Conservation (phyloP, 2,113 vertebrate species). For the Protomyctophum bolini region DNA sequence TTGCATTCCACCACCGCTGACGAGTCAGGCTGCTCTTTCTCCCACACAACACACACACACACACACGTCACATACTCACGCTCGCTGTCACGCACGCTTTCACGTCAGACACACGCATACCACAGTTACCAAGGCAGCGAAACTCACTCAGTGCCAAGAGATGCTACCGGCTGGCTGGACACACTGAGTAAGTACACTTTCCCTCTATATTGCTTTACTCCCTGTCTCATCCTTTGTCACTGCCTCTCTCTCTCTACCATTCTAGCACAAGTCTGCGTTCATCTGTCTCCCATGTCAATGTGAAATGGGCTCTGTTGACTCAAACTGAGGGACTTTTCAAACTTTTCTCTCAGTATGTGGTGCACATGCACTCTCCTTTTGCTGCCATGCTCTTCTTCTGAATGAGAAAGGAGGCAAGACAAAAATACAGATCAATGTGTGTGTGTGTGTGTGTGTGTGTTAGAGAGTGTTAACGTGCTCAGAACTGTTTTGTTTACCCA, state of each 20-base stretch:
- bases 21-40: constrained; percentile 43
- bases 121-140: constrained; percentile 23
- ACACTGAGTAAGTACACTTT: constrained; percentile 64
- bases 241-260: constrained; percentile 13
- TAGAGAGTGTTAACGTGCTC: too few relatives aligned
- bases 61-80: constrained; percentile 22
- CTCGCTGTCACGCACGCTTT: constrained; percentile 12
- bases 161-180: constrained; percentile 41
- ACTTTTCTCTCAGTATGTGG: constrained; percentile 65
- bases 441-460: constrained; percentile 14
- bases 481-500: too few relatives aligned
- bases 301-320: constrained; percentile 52
- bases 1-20: constrained; percentile 56
- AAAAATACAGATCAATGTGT: constrained; percentile 46
- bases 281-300: constrained; percentile 54
- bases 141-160: constrained; percentile 26
- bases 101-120: constrained; percentile 40
- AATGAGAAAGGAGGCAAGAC: constrained; percentile 37
- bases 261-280: constrained; percentile 44
- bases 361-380: constrained; percentile 41
- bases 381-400: constrained; percentile 36
- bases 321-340: constrained; percentile 58
- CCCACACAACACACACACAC: constrained; percentile 23
- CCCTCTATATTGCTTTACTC: neutral
- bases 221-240: constrained; percentile 8